A percentile compares a stretch with the other conserved stretches of the same genome.
Evolutionary conservation across 2,113 vertebrate species (phyloP).

Genomic region (Mormyrus iriodes): DNA sequence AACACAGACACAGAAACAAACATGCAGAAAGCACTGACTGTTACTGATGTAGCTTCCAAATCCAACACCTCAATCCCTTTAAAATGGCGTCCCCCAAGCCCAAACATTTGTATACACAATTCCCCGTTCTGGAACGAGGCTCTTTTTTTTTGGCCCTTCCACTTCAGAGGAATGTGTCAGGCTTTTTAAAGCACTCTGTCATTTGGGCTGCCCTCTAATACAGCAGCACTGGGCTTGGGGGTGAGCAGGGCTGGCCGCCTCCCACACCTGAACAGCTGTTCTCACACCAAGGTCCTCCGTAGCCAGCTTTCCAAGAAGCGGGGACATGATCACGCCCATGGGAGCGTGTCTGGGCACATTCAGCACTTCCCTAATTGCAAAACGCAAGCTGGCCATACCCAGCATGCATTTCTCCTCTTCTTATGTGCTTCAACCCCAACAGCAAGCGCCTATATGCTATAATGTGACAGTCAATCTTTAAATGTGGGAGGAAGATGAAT

Average conservation of each 20-base stretch:
- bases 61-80: constrained; percentile 43
- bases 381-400: neutral
- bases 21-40: constrained; percentile 10
- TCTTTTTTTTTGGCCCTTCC: constrained; percentile 65
- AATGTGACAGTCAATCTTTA: neutral
- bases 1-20: constrained; percentile 43
- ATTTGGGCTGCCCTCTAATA: constrained; percentile 67
- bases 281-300: constrained; percentile 21
- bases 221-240: constrained; percentile 26
- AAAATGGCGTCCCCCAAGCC: constrained; percentile 43
- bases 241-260: neutral
- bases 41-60: constrained; percentile 21
- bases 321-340: neutral
- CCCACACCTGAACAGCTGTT: constrained; percentile 63
- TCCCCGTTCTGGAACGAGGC: constrained; percentile 54
- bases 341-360: constrained; percentile 8
- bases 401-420: neutral
- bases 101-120: constrained; percentile 52
- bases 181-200: constrained; percentile 66
- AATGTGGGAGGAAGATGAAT: neutral
- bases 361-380: neutral
- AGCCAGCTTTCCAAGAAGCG: neutral
- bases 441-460: neutral
- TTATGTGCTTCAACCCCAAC: neutral
- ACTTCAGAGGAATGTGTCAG: constrained; percentile 67